A percentile compares a stretch with the other conserved stretches of the same genome.
These are phyloP conservation scores for Euspilapteryx auroguttella DNA, from an alignment of 2,888 invertebrate genomes.

Conservation along the genomic window DNA sequence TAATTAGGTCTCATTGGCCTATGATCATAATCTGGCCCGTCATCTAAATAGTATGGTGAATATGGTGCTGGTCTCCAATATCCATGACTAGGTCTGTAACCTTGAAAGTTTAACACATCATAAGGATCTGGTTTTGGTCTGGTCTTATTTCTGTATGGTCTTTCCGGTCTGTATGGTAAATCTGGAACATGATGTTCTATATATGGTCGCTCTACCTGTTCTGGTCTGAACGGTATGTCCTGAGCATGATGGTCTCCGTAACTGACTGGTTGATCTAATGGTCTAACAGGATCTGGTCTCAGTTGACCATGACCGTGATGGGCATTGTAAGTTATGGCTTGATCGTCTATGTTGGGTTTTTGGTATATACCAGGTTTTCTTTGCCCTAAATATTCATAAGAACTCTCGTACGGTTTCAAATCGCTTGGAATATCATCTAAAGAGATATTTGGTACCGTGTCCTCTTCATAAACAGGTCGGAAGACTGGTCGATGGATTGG, in stretches of 20 bases:
- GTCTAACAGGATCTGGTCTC: slow-evolving; percentile 37
- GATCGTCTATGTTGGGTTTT: no score
- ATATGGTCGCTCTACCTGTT: no score
- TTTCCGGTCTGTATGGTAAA: no score
- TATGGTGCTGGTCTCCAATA: slow-evolving; percentile 20
- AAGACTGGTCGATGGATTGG: slow-evolving; percentile 33
- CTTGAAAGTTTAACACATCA: slow-evolving; percentile 32
- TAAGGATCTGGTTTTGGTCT: slow-evolving; percentile 19
- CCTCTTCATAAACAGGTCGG: slow-evolving; percentile 30
- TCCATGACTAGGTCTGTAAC: slow-evolving; percentile 8
- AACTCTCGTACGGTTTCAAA: slow-evolving; percentile 18
- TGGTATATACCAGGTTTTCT: no score
- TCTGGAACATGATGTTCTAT: no score
- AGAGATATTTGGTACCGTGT: no score
- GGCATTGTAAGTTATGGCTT: no score
- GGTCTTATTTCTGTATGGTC: slow-evolving; percentile 7
- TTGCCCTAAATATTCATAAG: no score
- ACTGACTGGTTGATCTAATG: slow-evolving; percentile 25
- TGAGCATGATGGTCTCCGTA: slow-evolving; percentile 34
- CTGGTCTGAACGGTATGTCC: slow-evolving; percentile 25
- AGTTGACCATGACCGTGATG: no score
- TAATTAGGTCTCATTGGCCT: background rate
- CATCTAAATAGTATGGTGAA: slow-evolving; percentile 14
- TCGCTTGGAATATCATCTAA: slow-evolving; percentile 15
- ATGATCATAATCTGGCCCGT: no score